Conservation (phyloP, 2,888 invertebrate genomes). For the Agriotes lineatus region DNA sequence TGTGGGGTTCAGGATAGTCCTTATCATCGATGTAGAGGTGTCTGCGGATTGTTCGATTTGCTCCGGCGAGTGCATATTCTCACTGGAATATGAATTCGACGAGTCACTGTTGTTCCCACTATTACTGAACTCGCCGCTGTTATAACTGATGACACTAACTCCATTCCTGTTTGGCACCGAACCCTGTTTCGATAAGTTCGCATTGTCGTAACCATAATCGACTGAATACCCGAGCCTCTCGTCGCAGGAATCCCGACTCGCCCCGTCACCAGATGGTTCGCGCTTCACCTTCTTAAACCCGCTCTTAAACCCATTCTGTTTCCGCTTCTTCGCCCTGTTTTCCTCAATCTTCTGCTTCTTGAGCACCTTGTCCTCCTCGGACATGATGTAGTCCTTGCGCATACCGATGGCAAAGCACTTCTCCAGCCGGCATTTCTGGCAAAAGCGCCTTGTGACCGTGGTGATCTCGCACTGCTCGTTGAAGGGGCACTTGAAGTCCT, state of each 20-base stretch:
- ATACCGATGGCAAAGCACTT: constrained; percentile 96
- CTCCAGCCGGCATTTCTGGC: constrained; percentile 94
- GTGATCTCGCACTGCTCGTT: constrained; percentile 92
- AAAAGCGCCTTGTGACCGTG: constrained; percentile 91
- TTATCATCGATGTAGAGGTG: constrained; percentile 59
- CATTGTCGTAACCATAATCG: neutral
- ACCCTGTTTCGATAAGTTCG: neutral
- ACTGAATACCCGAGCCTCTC: neutral
- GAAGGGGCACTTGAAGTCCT: constrained; percentile 95
- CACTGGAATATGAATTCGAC: constrained; percentile 52
- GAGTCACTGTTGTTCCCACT: constrained; percentile 60
- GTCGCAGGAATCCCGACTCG: constrained; percentile 28
- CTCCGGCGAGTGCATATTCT: constrained; percentile 56
- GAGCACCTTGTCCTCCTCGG: constrained; percentile 90
- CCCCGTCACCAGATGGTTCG: constrained; percentile 57
- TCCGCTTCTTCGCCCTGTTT: constrained; percentile 79
- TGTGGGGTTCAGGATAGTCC: constrained; percentile 60
- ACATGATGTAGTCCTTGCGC: constrained; percentile 98
- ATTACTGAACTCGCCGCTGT: constrained; percentile 56
- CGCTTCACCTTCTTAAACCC: constrained; percentile 71
- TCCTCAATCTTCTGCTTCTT: constrained; percentile 90
- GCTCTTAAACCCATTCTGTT: constrained; percentile 61
- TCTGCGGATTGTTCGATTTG: constrained; percentile 48
- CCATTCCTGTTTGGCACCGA: constrained; percentile 36
- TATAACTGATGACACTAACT: constrained; percentile 51